Evolutionary conservation across 2,888 invertebrate species (phyloP).

Genomic region (Hypercompe scribonia): DNA sequence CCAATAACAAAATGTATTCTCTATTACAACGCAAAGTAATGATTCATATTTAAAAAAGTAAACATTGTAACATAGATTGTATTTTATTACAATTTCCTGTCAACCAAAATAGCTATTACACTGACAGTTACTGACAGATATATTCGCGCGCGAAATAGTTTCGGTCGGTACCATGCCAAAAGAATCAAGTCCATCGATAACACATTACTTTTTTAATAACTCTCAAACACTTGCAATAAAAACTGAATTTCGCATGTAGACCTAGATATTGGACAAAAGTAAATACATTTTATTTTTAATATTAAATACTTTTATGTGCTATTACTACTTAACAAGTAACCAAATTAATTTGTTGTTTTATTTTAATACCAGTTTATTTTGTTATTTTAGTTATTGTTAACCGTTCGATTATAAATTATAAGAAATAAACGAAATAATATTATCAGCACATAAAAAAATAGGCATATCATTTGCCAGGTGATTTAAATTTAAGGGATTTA

Average conservation of each 20-base stretch:
- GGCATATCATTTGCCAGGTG: no score
- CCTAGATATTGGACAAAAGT: no score
- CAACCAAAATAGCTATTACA: slow-evolving; percentile 1
- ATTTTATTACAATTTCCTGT: neutral
- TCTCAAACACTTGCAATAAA: neutral
- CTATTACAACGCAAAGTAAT: neutral
- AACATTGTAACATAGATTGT: neutral
- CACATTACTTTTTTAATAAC: neutral
- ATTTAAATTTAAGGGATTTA: no score
- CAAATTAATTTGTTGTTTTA: neutral
- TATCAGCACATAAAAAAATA: no score
- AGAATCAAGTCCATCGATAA: neutral
- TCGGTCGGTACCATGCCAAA: neutral
- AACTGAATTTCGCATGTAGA: neutral
- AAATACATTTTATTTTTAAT: neutral
- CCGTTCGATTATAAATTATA: no score
- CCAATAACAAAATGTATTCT: neutral
- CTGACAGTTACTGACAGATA: neutral
- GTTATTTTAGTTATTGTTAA: no score
- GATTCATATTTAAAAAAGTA: neutral
- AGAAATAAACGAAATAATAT: no score
- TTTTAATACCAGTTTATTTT: no score
- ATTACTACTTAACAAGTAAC: neutral
- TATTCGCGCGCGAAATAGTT: neutral
- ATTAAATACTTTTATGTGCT: neutral